Evolutionary conservation across 2,888 invertebrate genomes (phyloP), one percentile per base, ranked within the genome.

Genomic region (Serrognathus titanus): DNA sequence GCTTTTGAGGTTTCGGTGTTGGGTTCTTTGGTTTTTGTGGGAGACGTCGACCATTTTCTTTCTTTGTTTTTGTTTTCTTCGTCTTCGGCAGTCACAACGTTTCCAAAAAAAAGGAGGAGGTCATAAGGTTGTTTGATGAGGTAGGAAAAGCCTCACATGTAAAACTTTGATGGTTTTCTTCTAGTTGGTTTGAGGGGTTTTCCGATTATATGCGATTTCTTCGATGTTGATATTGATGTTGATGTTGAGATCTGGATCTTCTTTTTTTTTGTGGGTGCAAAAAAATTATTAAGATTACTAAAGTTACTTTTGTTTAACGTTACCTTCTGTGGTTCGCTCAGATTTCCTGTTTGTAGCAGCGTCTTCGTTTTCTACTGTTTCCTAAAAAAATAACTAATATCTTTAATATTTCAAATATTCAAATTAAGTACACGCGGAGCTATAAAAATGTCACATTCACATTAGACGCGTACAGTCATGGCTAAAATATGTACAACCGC

Each of bases 31-130:
- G 91, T 66, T 87, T 88, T 73, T 88, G 86, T 59, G 91, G 71
- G n/a, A 69, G 91, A 92, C 35, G 88, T 89, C 3, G 91, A 89
- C 81, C 85, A 87, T 64, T 84, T 84, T 64, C 82, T 83, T 63
- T 82, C 81, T 39, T 85, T 81, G 61, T 80, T 78, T 53, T 81
- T 82, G 58, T 79, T 77, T 61, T 46, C 46, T n/a, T 16, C 11
- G 11, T 46, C 46, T 46, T 5, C 46, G n/a, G n/a, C 16, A 11
- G n/a, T 13, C 6, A 46, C 16, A 5, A 16, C 46, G 16, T 46
- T 1, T 31, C 2, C 5, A 31, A 31, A 31, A 31, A 40, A 11
- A 13, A 40, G 3, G n/a, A n/a, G 16, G 16, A 16, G 16, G 16
- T 16, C 16, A 16, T 16, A 3, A 16, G 16, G 16, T 16, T 3